A percentile compares a stretch with the other conserved stretches of the same genome.
Evolutionary conservation across 2,797 vertebrate genomes (phyloP).

Genomic region (Peromyscus attwateri): DNA sequence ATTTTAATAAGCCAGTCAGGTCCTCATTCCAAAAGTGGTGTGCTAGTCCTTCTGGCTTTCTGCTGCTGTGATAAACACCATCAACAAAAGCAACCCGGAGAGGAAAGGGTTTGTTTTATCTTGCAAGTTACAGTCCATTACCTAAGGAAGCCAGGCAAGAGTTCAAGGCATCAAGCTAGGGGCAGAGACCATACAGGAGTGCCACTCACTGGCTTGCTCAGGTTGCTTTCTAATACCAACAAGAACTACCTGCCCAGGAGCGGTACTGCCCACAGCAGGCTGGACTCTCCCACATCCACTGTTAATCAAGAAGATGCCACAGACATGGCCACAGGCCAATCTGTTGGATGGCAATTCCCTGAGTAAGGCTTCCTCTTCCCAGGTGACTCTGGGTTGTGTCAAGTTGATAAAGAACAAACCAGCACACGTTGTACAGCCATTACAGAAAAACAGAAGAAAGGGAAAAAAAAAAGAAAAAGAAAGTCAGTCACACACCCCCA

Average conservation of each 20-base stretch:
- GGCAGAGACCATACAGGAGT: background rate
- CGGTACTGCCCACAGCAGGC: background rate
- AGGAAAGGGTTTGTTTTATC: background rate
- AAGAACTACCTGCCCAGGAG: background rate
- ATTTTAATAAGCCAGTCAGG: background rate
- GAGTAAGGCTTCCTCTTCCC: background rate
- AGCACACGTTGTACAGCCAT: background rate
- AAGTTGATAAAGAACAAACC: background rate
- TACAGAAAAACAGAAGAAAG: background rate
- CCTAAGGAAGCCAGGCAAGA: no score
- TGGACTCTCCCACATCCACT: no score
- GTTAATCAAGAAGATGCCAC: background rate
- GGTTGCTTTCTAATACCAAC: no score
- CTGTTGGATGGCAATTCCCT: background rate
- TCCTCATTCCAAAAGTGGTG: background rate
- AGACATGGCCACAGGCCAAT: background rate
- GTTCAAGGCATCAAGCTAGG: no score
- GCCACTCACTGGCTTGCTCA: no score
- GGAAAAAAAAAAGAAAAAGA: no score
- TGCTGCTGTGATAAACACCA: background rate
- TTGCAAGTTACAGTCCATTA: background rate
- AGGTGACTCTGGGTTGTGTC: background rate
- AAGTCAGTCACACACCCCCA: no score
- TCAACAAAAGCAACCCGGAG: background rate
- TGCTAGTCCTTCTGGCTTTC: background rate